Percentiles rank a stretch among this genome's conserved stretches.
phyloP scores from a whole-genome alignment of 2,113 vertebrate genomes.

The Bufo gargarizans region DNA sequence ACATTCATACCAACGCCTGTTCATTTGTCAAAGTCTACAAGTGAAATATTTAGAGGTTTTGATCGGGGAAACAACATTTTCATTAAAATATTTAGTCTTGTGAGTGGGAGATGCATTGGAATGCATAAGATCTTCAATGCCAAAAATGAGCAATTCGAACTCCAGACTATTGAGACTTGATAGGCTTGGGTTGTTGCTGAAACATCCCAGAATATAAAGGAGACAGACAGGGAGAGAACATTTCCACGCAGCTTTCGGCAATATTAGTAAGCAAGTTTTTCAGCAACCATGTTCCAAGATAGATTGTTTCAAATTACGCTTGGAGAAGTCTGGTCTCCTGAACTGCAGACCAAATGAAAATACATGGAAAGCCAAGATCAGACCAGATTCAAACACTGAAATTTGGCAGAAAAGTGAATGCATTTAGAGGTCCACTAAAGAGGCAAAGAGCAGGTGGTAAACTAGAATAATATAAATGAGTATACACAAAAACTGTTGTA shows the following conservation, averaged over 20 bases:
- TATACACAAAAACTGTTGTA: background rate
- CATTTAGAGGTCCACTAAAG: background rate
- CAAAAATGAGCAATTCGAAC: constrained; percentile 57
- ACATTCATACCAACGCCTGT: constrained; percentile 43
- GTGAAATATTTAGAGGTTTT: constrained; percentile 55
- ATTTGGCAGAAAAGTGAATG: constrained; percentile 18
- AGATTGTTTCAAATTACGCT: constrained; percentile 68
- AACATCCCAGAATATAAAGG: constrained; percentile 58
- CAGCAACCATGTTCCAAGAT: constrained; percentile 64
- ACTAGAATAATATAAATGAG: background rate
- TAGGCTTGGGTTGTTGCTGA: constrained; percentile 54
- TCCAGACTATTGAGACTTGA: constrained; percentile 55
- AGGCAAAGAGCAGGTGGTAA: constrained; percentile 50
- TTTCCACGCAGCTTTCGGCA: constrained; percentile 69
- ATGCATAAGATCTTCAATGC: constrained; percentile 61
- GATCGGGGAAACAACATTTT: constrained; percentile 49
- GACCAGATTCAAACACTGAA: constrained; percentile 62
- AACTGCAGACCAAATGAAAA: constrained; percentile 74
- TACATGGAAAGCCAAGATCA: constrained; percentile 57
- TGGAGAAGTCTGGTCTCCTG: constrained; percentile 66
- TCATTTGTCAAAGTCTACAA: constrained; percentile 43
- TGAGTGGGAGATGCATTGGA: constrained; percentile 46
- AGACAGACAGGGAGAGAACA: constrained; percentile 65
- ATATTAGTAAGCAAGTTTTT: constrained; percentile 65
- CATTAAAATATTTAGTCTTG: constrained; percentile 51